These are phyloP conservation scores for Octopus sinensis DNA, from an alignment of 1,140 invertebrate genomes.

Conservation along the genomic window DNA sequence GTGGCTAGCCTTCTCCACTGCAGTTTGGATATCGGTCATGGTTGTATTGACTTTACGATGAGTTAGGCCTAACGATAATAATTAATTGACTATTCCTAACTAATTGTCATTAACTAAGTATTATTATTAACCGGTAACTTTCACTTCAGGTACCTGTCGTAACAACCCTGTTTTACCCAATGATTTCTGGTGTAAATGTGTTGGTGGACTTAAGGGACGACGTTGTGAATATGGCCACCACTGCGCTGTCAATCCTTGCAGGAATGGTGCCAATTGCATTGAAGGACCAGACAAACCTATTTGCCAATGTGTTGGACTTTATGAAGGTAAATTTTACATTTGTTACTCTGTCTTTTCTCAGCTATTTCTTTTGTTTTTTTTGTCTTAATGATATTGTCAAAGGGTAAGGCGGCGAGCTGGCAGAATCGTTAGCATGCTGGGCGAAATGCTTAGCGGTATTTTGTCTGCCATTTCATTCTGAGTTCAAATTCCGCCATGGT, in stretches of 20 bases:
- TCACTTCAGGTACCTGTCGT: conserved; percentile 37
- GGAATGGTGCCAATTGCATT: conserved; percentile 77
- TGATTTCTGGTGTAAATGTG: conserved; percentile 67
- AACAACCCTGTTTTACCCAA: conserved; percentile 43
- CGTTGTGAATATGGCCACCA: conserved; percentile 80
- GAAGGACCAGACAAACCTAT: conserved; percentile 61
- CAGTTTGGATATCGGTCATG: too few species aligned
- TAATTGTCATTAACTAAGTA: too few species aligned
- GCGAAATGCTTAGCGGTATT: too few species aligned
- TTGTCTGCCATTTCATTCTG: too few species aligned
- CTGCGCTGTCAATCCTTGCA: conserved; percentile 76
- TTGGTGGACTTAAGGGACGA: conserved; percentile 68
- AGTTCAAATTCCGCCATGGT: too few species aligned
- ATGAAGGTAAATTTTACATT: conserved; percentile 34
- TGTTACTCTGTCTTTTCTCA: background rate
- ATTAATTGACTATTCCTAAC: too few species aligned
- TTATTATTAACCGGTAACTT: too few species aligned
- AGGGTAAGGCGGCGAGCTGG: background rate
- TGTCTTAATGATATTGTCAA: background rate
- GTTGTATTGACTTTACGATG: too few species aligned
- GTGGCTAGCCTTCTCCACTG: too few species aligned
- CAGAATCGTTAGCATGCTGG: too few species aligned
- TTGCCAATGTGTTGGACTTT: conserved; percentile 44
- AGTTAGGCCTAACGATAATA: too few species aligned
- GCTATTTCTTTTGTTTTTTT: background rate